Evolutionary conservation across 1,140 invertebrate genomes (phyloP).

Genomic region (Drosophila subpulchrella): DNA sequence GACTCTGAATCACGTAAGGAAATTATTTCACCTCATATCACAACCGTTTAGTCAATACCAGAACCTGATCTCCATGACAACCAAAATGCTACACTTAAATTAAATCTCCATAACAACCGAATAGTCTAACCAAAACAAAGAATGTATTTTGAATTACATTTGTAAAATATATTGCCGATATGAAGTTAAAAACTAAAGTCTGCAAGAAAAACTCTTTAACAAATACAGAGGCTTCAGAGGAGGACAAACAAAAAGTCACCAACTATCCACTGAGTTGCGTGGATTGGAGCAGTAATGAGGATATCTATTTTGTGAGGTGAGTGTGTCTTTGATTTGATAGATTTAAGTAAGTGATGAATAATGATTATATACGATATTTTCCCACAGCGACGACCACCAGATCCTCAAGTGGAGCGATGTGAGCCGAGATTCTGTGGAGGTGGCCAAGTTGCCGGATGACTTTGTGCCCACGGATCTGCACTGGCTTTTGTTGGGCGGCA

Average conservation of each 20-base stretch:
- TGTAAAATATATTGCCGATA: conserved; percentile 14
- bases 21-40: background rate
- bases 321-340: background rate
- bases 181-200: conserved; percentile 75
- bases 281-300: conserved; percentile 96
- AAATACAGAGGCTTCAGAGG: conserved; percentile 28
- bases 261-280: conserved; percentile 92
- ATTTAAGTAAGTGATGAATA: background rate
- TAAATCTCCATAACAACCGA: conserved; percentile 5
- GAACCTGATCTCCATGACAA: conserved; percentile 7
- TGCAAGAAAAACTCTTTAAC: conserved; percentile 68
- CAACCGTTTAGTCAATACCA: conserved; percentile 7
- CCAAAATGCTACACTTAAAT: background rate
- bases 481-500: conserved; percentile 87
- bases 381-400: conserved; percentile 94
- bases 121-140: conserved; percentile 27
- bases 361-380: background rate
- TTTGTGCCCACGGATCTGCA: conserved; percentile 96
- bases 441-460: conserved; percentile 92
- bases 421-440: conserved; percentile 90
- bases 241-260: conserved; percentile 86
- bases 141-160: conserved; percentile 2
- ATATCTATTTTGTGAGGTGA: conserved; percentile 95
- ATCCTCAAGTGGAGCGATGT: conserved; percentile 95
- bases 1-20: background rate